phyloP scores from a whole-genome alignment of 2,113 vertebrate genomes.

The Hepsetus odoe region DNA sequence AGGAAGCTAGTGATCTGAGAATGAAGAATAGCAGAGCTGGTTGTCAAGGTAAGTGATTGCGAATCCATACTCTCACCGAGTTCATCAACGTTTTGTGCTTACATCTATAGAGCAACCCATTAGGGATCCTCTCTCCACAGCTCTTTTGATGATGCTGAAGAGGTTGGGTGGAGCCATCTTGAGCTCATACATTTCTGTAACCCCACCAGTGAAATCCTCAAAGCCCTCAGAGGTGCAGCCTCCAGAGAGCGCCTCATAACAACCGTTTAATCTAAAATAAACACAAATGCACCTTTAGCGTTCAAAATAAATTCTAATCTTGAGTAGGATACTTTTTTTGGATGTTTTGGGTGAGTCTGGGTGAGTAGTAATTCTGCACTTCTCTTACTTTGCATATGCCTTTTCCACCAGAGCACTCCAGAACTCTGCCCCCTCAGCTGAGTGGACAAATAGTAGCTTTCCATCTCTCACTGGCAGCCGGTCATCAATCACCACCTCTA shows the following conservation, averaged over 20 bases:
- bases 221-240: constrained; percentile 94
- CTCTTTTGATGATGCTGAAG: constrained; percentile 84
- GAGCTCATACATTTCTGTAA: constrained; percentile 92
- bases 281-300: neutral
- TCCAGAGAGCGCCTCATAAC: constrained; percentile 89
- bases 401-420: constrained; percentile 79
- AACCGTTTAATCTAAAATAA: constrained; percentile 83
- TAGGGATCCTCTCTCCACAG: constrained; percentile 88
- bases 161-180: constrained; percentile 81
- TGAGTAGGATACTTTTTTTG: neutral
- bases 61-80: neutral
- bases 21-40: neutral
- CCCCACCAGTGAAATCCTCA: constrained; percentile 94
- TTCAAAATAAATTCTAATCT: neutral
- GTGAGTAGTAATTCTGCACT: too few relatives aligned
- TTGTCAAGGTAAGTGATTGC: constrained; percentile 4
- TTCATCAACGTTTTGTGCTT: constrained; percentile 61
- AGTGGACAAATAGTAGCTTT: constrained; percentile 80
- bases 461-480: constrained; percentile 74
- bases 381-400: constrained; percentile 77
- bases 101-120: constrained; percentile 94
- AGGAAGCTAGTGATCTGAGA: constrained; percentile 78
- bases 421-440: constrained; percentile 75
- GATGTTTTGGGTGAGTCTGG: too few relatives aligned
- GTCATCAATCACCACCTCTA: constrained; percentile 79